These are phyloP conservation scores for Ptyas mucosa DNA, from an alignment of 2,113 vertebrate species.

Conservation along the genomic window DNA sequence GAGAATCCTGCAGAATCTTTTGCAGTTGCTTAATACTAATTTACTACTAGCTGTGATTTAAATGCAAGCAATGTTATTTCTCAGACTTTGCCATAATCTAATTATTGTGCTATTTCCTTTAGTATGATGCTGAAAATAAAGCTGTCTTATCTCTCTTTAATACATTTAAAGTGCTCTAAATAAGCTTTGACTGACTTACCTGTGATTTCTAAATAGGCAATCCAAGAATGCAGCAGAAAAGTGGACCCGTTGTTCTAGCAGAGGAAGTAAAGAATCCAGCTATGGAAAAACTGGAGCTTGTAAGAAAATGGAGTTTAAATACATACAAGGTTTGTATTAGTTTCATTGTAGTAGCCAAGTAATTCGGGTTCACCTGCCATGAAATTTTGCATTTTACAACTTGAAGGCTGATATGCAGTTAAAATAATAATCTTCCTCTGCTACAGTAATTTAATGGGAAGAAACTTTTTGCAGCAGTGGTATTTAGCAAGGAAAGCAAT, in stretches of 20 bases:
- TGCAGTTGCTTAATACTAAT: background rate
- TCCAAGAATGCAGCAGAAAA: slow-evolving; percentile 67
- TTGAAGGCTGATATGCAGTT: background rate
- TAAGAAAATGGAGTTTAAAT: slow-evolving; percentile 97
- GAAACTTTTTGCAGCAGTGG: background rate
- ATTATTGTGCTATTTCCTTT: background rate
- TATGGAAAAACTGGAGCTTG: slow-evolving; percentile 95
- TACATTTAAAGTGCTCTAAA: background rate
- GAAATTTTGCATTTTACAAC: background rate
- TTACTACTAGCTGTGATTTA: background rate
- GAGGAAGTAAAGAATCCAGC: slow-evolving; percentile 94
- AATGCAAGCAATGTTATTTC: background rate
- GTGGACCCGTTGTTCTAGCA: slow-evolving; percentile 85
- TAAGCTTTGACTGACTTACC: background rate
- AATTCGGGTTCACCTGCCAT: background rate
- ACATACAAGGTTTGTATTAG: slow-evolving; percentile 88
- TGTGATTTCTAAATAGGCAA: slow-evolving; percentile 47
- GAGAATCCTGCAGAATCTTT: background rate
- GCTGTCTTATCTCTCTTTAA: background rate
- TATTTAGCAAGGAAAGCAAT: slow-evolving; percentile 3
- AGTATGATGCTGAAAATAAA: background rate
- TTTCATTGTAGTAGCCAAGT: background rate
- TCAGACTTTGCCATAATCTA: background rate
- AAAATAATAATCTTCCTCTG: background rate
- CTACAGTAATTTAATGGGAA: background rate